A percentile compares a stretch with the other conserved stretches of the same genome.
Conservation (phyloP, 2,797 vertebrate species). For the Galagoides demidoff region DNA sequence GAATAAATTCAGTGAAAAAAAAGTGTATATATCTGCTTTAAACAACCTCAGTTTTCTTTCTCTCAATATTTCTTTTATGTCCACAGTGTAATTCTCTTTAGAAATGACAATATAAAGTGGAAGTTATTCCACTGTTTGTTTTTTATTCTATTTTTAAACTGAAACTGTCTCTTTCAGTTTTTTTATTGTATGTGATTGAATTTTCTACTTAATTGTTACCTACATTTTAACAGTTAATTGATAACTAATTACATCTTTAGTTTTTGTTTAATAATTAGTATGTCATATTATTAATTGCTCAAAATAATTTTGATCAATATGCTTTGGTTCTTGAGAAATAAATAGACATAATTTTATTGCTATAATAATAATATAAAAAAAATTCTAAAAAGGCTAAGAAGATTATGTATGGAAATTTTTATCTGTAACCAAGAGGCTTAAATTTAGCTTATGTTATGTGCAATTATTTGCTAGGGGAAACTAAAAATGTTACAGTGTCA, state of each 20-base stretch:
- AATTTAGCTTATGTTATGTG: constrained; percentile 76
- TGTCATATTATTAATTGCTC: constrained; percentile 60
- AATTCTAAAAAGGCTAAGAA: constrained; percentile 75
- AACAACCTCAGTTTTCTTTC: neutral
- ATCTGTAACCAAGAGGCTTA: constrained; percentile 76
- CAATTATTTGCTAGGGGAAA: constrained; percentile 75
- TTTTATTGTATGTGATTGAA: neutral
- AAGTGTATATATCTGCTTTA: neutral
- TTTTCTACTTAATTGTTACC: constrained; percentile 49
- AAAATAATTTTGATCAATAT: constrained; percentile 70
- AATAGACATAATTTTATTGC: constrained; percentile 40
- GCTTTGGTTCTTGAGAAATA: constrained; percentile 44
- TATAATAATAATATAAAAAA: constrained; percentile 63
- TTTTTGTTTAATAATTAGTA: constrained; percentile 74
- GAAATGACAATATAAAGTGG: neutral
- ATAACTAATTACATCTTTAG: constrained; percentile 77
- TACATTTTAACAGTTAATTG: constrained; percentile 44
- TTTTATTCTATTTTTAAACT: neutral
- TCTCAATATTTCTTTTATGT: neutral
- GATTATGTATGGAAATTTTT: constrained; percentile 79
- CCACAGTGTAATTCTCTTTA: neutral
- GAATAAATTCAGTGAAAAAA: neutral
- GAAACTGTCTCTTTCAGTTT: neutral
- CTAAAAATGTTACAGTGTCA: constrained; percentile 58
- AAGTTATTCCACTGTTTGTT: neutral